These are phyloP conservation scores for Synchiropus splendidus DNA, from an alignment of 2,113 vertebrate species.

Conservation along the genomic window DNA sequence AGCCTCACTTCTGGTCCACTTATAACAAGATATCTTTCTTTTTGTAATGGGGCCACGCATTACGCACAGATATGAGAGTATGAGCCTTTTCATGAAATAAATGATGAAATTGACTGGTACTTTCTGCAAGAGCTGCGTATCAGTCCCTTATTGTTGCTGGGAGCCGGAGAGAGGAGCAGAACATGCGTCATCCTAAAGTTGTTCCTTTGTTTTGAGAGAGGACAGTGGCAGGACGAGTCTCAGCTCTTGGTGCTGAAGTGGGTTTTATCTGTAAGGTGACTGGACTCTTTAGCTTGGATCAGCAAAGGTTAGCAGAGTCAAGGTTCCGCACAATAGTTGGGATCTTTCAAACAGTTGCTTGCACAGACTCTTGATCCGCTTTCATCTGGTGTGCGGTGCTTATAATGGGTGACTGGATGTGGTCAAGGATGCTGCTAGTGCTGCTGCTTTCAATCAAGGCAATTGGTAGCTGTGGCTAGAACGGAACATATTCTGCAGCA, in stretches of 20 bases:
- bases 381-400: too few species aligned
- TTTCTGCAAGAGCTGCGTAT: slow-evolving; percentile 20
- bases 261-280: slow-evolving; percentile 29
- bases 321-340: too few species aligned
- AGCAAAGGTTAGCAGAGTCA: too few species aligned
- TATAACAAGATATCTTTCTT: slow-evolving; percentile 17
- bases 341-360: too few species aligned
- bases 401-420: background rate
- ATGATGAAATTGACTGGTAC: slow-evolving; percentile 36
- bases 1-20: slow-evolving; percentile 12
- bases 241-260: slow-evolving; percentile 20
- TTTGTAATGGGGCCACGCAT: slow-evolving; percentile 9
- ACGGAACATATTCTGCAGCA: too few species aligned
- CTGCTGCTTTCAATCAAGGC: too few species aligned
- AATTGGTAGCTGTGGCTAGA: too few species aligned
- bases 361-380: too few species aligned
- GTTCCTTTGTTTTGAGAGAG: slow-evolving; percentile 22
- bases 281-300: slow-evolving; percentile 8
- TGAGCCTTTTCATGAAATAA: slow-evolving; percentile 28
- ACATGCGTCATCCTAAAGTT: background rate
- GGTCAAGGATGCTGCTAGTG: slow-evolving; percentile 1
- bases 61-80: slow-evolving; percentile 30
- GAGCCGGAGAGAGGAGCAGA: slow-evolving; percentile 8
- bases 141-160: slow-evolving; percentile 4
- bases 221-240: slow-evolving; percentile 19